Evolutionary conservation across 2,113 vertebrate species (phyloP), one percentile per base, ranked within the genome.

Genomic region (Rhombomys opimus): DNA sequence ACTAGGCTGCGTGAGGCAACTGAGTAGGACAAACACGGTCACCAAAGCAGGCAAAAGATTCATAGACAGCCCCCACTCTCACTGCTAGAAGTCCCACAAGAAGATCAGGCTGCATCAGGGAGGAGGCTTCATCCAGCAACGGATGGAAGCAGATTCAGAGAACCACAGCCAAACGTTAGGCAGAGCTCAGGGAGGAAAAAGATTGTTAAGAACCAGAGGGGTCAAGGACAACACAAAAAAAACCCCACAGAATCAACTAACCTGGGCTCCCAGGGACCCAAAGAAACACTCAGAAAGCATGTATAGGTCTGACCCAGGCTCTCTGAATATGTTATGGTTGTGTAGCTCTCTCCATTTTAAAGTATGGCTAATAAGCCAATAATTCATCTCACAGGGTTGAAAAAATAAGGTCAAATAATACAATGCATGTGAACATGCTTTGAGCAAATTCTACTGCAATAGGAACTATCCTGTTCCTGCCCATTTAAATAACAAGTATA

Each of bases 351-450:
- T 38, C 70, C n/a, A 73, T 73, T 73, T 92, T 50, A 63, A 68
- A 88, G 86, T 54, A n/a, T 87, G 27, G 65, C 77, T 54, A 52
- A 46, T 18, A 88, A 85, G 32, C 20, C 4, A 25, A 30, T 22
- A 25, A 30, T 22, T 7, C 35, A 35, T 63, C 17, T 73, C 30
- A 63, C n/a, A 68, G 52, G 41, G 20, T 80, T 52, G 41, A 82
- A 73, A 77, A 92, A 86, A 85, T 67, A 65, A 80, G 75, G 67
- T 92, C 57, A 91, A 9, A 85, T 54, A 80, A 87, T 75, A 14
- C 35, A 75, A 89, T 80, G 18, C 25, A 35, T 7, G 12, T 61
- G 59, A 72, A 50, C 32, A 20, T 52, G 50, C 17, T 54, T 86
- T 93, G 89, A 77, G 13, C 41, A 70, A 67, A 46, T 80, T 30